A percentile compares a stretch with the other conserved stretches of the same genome.
Conservation (phyloP, 2,113 vertebrate species). For the Bufo bufo region DNA sequence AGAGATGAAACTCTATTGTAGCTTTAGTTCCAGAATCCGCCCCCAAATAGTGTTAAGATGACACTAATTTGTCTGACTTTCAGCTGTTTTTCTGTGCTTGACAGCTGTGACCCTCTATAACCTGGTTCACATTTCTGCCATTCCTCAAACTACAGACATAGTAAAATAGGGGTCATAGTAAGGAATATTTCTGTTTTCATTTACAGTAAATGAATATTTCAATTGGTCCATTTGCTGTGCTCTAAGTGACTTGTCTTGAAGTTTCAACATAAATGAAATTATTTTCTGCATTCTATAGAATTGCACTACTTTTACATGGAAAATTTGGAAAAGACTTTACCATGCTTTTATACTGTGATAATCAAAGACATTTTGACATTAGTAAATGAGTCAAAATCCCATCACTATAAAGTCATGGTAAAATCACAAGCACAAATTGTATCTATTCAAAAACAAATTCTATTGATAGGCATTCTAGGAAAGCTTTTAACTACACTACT, state of each 20-base stretch:
- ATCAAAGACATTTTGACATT: background rate
- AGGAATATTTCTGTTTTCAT: background rate
- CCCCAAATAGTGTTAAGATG: too few relatives aligned
- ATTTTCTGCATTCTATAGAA: background rate
- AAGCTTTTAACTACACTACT: background rate
- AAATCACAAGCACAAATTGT: background rate
- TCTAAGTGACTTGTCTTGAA: background rate
- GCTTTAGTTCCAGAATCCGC: too few relatives aligned
- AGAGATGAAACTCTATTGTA: too few relatives aligned
- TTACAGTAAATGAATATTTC: background rate
- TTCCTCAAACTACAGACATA: background rate
- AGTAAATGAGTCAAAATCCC: background rate
- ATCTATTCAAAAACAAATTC: background rate
- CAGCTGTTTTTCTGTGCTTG: too few relatives aligned
- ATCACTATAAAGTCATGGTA: background rate
- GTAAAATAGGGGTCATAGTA: background rate
- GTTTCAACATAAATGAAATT: background rate
- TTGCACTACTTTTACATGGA: background rate
- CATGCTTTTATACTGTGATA: background rate
- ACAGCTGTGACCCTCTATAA: background rate
- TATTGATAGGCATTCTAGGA: background rate
- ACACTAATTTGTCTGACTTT: too few relatives aligned
- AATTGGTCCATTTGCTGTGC: background rate
- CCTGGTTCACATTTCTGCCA: background rate
- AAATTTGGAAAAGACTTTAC: background rate